Base-by-base conservation (phyloP, 92 coral and sea anemone species). In the Palythoa grandiflora region DNA sequence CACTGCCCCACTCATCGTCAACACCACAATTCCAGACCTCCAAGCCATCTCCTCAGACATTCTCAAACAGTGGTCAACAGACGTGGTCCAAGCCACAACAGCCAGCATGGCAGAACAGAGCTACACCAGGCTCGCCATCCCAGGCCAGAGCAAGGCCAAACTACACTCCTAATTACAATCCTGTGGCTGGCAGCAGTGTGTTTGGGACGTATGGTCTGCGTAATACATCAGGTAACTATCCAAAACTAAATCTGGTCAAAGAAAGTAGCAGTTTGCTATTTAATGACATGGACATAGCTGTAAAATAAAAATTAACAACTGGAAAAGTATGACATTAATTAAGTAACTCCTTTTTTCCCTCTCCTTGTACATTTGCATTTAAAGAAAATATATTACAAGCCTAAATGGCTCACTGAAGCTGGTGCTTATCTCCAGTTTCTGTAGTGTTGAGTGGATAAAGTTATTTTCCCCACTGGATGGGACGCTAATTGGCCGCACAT, bases 181-280 rank as follows among this genome's bases (percentile, higher is more conserved):
- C 92, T 44, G 84, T 84, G 13, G 53, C 80, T 75, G 91, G 92
- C 3, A 87, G 97, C 68, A 94, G 98, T 44, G 98, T 97, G 84
- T 97, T 97, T 87, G 99, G 99, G 9, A 87, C 93, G 12, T 94
- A 97, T 74, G 99, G 99, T n/a, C 92, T 93, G 57, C 85, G 93
- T 37, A 90, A 88, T 38, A 91, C 89, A 15, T 20, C 80, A 84
- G 78, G 88, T 74, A 84, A 72, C 3, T 44, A 13, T 3, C 0
- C 16, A 12, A n/a, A 17, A 21, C 1, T 55, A 3, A 86, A 44
- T 44, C 6, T 44, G 7, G 50, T 44, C 50, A 44, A 4, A 44
- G 50, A 0, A 44, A 44, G 6, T 44, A 44, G 50, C 50, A 44
- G 50, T 44, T 44, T 44, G 50, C 50, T 44, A 3, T 44, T 44